A percentile compares a stretch with the other conserved stretches of the same genome.
phyloP scores from a whole-genome alignment of 2,888 invertebrate species.

The Marronus borbonicus region DNA sequence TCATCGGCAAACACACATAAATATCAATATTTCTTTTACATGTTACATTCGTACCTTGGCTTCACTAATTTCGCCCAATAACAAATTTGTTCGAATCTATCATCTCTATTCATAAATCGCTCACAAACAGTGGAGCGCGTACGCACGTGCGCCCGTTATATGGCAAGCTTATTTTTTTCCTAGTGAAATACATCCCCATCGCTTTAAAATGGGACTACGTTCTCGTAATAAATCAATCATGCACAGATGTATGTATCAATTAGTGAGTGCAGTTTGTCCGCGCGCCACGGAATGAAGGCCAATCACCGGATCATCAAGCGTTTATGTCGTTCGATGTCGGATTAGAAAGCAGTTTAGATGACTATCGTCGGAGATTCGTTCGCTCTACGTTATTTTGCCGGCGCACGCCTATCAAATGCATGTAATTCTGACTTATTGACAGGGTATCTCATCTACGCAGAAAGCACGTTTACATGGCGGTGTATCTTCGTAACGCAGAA shows the following conservation, averaged over 20 bases:
- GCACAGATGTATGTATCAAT: constrained; percentile 49
- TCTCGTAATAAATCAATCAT: constrained; percentile 48
- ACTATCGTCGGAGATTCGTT: constrained; percentile 21
- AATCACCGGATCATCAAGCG: constrained; percentile 39
- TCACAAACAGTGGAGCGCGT: constrained; percentile 17
- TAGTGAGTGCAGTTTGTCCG: constrained; percentile 46
- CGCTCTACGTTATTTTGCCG: constrained; percentile 16
- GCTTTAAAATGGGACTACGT: constrained; percentile 20
- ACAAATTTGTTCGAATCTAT: constrained; percentile 17
- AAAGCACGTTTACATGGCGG: neutral
- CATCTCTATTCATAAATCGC: constrained; percentile 37
- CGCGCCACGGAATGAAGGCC: constrained; percentile 41
- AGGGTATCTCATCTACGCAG: constrained; percentile 24
- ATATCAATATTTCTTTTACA: too few species aligned
- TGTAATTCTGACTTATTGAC: constrained; percentile 37
- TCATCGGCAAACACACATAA: too few species aligned
- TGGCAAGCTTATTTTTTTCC: constrained; percentile 13
- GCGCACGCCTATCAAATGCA: constrained; percentile 15
- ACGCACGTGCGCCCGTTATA: constrained; percentile 26
- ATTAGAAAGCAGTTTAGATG: constrained; percentile 50
- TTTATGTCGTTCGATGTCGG: constrained; percentile 38
- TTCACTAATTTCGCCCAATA: neutral
- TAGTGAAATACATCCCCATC: constrained; percentile 32
- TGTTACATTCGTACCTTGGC: neutral
- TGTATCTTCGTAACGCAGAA: constrained; percentile 13